These are phyloP conservation scores for Cydia fagiglandana DNA, from an alignment of 1,140 invertebrate species.

Conservation along the genomic window DNA sequence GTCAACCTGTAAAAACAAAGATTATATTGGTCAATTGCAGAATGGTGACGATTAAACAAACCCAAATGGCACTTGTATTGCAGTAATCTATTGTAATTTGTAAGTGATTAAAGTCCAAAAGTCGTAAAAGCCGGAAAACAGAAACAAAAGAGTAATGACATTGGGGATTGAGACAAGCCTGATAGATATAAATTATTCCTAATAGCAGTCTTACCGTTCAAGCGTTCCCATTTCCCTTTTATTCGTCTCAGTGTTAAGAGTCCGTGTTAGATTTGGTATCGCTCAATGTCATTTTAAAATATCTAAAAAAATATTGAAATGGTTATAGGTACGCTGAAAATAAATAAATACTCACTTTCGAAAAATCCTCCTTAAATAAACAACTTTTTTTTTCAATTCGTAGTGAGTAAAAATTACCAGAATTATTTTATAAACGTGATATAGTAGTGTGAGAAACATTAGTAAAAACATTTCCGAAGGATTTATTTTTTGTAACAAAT, in stretches of 20 bases:
- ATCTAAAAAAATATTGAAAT: not conserved
- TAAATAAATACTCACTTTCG: too few species aligned
- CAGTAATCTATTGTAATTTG: conserved; percentile 21
- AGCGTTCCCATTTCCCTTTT: conserved; percentile 30
- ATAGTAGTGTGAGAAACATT: too few species aligned
- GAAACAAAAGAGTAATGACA: conserved; percentile 42
- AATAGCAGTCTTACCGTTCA: conserved; percentile 32
- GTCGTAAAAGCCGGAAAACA: conserved; percentile 38
- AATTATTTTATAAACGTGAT: too few species aligned
- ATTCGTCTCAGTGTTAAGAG: conserved; percentile 22
- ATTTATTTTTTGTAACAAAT: too few species aligned
- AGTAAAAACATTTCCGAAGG: too few species aligned
- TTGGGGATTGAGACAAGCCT: conserved; percentile 36
- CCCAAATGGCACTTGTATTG: not conserved
- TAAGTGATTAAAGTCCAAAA: conserved; percentile 11
- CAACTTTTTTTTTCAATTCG: too few species aligned
- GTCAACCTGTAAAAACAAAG: not conserved
- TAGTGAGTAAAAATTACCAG: too few species aligned
- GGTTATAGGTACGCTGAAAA: too few species aligned
- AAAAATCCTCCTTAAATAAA: too few species aligned
- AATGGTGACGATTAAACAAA: not conserved
- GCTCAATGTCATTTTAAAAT: not conserved
- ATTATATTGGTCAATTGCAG: not conserved
- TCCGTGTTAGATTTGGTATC: not conserved
- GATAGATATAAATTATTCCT: conserved; percentile 37